Conservation (phyloP, 2,797 vertebrate species). For the Setipinna tenuifilis region DNA sequence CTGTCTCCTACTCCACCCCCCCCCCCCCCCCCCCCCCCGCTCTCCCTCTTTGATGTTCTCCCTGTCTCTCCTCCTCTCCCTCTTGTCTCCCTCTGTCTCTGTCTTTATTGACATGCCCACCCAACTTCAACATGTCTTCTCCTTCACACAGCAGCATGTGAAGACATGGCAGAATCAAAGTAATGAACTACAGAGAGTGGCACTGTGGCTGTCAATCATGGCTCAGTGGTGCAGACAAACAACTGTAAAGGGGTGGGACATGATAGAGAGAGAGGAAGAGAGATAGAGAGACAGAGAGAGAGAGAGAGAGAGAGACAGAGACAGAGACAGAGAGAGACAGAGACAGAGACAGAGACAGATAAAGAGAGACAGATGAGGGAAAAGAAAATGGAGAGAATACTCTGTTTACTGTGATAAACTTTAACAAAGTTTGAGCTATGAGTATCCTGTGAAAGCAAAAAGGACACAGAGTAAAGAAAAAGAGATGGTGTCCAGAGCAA, state of each 20-base stretch:
- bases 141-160: slow-evolving; percentile 57
- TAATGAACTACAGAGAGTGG: slow-evolving; percentile 61
- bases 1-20: no score
- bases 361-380: neutral
- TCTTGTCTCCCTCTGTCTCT: slow-evolving; percentile 6
- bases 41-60: neutral
- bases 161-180: slow-evolving; percentile 64
- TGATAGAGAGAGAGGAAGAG: slow-evolving; percentile 59
- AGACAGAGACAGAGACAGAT: slow-evolving; percentile 40
- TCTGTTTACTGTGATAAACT: no score
- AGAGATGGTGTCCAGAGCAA: neutral
- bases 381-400: no score
- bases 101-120: slow-evolving; percentile 46
- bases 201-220: slow-evolving; percentile 37
- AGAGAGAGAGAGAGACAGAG: neutral
- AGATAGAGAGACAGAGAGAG: slow-evolving; percentile 16
- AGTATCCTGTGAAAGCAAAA: neutral
- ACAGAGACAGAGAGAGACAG: slow-evolving; percentile 1
- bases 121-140: slow-evolving; percentile 48
- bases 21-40: no score
- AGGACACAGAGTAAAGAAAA: slow-evolving; percentile 22
- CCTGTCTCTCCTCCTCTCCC: slow-evolving; percentile 26
- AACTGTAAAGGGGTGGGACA: slow-evolving; percentile 58
- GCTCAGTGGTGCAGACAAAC: slow-evolving; percentile 47
- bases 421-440: neutral